Conservation (phyloP, 2,888 invertebrate species). For the Brachylomia viminalis region DNA sequence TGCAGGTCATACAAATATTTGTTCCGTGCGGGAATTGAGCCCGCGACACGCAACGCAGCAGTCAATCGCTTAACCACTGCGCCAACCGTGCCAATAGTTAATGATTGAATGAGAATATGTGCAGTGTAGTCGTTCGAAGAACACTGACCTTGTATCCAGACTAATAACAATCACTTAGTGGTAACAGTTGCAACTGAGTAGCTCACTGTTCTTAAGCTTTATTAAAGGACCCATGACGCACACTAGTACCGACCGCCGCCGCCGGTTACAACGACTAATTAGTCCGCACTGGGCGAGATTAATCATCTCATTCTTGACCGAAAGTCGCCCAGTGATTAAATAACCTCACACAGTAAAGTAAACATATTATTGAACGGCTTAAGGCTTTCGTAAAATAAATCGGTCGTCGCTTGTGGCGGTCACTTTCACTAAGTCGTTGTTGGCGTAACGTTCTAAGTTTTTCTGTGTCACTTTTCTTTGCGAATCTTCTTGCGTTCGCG, state of each 20-base stretch:
- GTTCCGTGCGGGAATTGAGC: no score
- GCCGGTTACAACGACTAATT: constrained; percentile 48
- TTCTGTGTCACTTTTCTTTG: constrained; percentile 80
- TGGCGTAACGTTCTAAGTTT: constrained; percentile 81
- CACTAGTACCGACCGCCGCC: constrained; percentile 57
- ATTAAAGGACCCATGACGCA: constrained; percentile 60
- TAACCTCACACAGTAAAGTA: constrained; percentile 38
- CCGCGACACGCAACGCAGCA: no score
- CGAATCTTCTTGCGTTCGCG: constrained; percentile 71
- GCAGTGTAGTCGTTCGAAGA: constrained; percentile 46
- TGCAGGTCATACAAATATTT: no score
- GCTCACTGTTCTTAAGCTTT: constrained; percentile 31
- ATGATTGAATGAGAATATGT: constrained; percentile 36
- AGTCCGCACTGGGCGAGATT: constrained; percentile 55
- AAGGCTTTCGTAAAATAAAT: constrained; percentile 76
- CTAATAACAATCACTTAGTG: constrained; percentile 66
- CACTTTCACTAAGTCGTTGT: constrained; percentile 82
- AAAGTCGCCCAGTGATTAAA: constrained; percentile 58
- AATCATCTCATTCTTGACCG: constrained; percentile 56
- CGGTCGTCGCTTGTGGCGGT: constrained; percentile 65
- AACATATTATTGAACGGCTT: constrained; percentile 63
- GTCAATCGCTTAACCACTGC: no score
- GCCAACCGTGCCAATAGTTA: no score
- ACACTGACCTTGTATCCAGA: constrained; percentile 62
- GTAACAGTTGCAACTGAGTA: constrained; percentile 50